Conservation (phyloP, 2,888 invertebrate genomes). For the Phaedon cochleariae region DNA sequence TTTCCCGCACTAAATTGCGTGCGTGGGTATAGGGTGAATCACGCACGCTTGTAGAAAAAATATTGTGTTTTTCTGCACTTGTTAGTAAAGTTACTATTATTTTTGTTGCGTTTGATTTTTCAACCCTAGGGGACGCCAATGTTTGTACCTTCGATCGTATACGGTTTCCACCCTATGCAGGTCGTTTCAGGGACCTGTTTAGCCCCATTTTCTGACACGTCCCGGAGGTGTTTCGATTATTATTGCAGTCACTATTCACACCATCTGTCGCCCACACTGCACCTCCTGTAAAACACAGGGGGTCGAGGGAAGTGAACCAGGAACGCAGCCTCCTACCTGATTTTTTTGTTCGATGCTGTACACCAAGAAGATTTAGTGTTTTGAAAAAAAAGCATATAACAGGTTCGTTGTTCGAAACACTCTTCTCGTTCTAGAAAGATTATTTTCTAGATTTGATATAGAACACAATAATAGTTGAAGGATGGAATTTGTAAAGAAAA, state of each 20-base stretch:
- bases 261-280: conserved; percentile 58
- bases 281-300: conserved; percentile 17
- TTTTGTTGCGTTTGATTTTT: too few relatives aligned
- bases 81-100: too few relatives aligned
- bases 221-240: conserved; percentile 60
- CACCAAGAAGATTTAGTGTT: neutral
- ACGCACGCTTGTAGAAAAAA: too few relatives aligned
- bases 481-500: too few relatives aligned
- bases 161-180: conserved; percentile 38
- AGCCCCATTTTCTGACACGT: conserved; percentile 54
- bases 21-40: too few relatives aligned
- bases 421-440: too few relatives aligned
- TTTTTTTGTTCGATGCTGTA: conserved; percentile 31
- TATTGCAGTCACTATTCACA: conserved; percentile 56
- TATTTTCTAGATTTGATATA: too few relatives aligned
- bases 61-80: too few relatives aligned
- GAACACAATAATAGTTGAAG: too few relatives aligned
- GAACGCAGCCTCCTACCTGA: conserved; percentile 34
- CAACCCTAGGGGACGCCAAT: conserved; percentile 1
- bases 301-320: conserved; percentile 2
- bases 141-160: conserved; percentile 25
- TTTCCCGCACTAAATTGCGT: too few relatives aligned
- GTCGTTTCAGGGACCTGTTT: conserved; percentile 48
- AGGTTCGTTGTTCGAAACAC: too few relatives aligned
- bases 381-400: too few relatives aligned